phyloP scores from a whole-genome alignment of 2,888 invertebrate species.

The Tortricodes alternella region DNA sequence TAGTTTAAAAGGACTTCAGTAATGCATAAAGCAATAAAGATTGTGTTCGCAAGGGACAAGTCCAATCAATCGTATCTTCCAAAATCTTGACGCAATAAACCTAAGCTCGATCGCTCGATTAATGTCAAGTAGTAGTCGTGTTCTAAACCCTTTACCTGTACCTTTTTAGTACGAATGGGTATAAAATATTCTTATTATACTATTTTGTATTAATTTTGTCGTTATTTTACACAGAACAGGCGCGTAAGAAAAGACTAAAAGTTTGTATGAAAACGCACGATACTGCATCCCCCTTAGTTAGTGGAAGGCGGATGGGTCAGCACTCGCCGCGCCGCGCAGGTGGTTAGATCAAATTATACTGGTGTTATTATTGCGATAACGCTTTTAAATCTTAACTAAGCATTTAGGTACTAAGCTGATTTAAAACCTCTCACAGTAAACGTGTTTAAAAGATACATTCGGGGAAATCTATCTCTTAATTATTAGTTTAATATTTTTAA shows the following conservation, averaged over 20 bases:
- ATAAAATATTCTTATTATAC: not conserved
- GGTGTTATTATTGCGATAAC: not conserved
- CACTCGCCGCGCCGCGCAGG: not conserved
- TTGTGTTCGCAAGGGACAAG: slow-evolving; percentile 9
- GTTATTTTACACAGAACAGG: not conserved
- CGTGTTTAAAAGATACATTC: too few species aligned
- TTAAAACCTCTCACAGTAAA: too few species aligned
- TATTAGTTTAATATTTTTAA: too few species aligned
- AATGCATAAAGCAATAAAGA: slow-evolving; percentile 13
- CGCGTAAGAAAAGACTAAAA: not conserved
- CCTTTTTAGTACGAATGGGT: too few species aligned
- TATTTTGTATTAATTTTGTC: not conserved
- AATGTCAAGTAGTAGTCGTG: too few species aligned
- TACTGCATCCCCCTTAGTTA: slow-evolving; percentile 17
- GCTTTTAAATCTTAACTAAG: not conserved
- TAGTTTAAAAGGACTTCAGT: slow-evolving; percentile 4
- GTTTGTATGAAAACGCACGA: slow-evolving; percentile 10
- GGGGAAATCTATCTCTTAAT: not conserved
- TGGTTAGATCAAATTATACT: slow-evolving; percentile 7
- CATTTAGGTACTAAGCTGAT: not conserved
- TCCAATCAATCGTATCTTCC: slow-evolving; percentile 1
- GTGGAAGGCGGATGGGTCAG: not conserved
- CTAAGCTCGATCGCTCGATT: too few species aligned
- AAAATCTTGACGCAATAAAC: slow-evolving; percentile 2
- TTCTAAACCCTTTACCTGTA: too few species aligned